Conservation (phyloP, 2,888 invertebrate species). For the Rhagium mordax region DNA sequence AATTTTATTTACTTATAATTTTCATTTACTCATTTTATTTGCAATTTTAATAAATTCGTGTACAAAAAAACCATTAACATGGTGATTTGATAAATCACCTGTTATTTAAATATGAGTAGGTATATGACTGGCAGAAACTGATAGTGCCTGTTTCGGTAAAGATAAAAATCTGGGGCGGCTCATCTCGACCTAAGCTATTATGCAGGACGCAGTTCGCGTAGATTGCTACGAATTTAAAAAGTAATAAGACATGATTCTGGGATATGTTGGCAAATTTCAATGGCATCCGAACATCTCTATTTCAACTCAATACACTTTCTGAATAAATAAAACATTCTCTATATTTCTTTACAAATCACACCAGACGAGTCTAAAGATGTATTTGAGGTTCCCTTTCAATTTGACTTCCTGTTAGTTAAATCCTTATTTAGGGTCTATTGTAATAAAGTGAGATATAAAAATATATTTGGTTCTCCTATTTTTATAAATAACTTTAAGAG, state of each 20-base stretch:
- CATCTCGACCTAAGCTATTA: conserved; percentile 14
- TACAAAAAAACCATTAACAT: background rate
- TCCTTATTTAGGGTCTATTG: conserved; percentile 3
- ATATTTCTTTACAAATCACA: background rate
- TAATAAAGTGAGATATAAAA: conserved; percentile 3
- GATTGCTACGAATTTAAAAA: conserved; percentile 25
- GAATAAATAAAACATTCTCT: background rate
- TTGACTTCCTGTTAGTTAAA: background rate
- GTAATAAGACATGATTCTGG: conserved; percentile 2
- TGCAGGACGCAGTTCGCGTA: conserved; percentile 16
- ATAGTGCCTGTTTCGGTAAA: background rate
- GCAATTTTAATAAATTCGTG: background rate
- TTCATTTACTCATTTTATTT: background rate
- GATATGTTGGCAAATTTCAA: conserved; percentile 1
- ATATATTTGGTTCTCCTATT: background rate
- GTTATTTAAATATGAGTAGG: background rate
- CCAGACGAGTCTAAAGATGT: background rate
- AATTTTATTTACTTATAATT: background rate
- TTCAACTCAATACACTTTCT: conserved; percentile 9
- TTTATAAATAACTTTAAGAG: background rate
- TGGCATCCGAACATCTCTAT: background rate
- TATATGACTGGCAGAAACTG: background rate
- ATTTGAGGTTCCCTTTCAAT: background rate
- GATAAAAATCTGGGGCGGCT: conserved; percentile 22
- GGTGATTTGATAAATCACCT: background rate